Base-by-base conservation (phyloP, 2,888 invertebrate genomes). In the Bellardia pandia region DNA sequence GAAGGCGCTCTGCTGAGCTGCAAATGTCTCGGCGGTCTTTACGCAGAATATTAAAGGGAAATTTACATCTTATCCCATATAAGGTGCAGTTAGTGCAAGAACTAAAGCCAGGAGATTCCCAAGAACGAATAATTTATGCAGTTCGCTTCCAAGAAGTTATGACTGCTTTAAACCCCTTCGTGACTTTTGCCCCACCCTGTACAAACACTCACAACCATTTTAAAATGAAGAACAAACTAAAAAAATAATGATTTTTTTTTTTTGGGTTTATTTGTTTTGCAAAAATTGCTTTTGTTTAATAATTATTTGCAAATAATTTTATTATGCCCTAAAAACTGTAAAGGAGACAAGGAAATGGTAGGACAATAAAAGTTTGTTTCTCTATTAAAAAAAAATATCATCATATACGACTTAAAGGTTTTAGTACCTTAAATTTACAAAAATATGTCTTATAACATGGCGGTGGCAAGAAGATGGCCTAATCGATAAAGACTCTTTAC, bases 291-390 rank as follows among this genome's bases (percentile, higher is more conserved):
- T 69, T 86, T 75, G 48, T 79, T 83, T 75, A 40, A 58, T 79
- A 83, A 83, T 79, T 86, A 79, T 86, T 86, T 86, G 64, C 78
- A 79, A 79, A 82, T 66, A 56, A 79, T 83, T 78, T 74, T 86
- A 48, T 86, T 86, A 78, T 83, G 83, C 86, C 51, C 74, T 40
- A 75, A 58, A 81, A 74, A 74, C 37, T 74, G 45, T 37, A 48
- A 58, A 68, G 66, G 5, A 56, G 48, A 58, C 40, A 53, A 77
- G 60, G 56, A 60, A 45, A 11, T 23, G 33, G 30, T 3, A 16
- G n/a, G 2, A 37, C 40, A n/a, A 14, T 53, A 33, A 66, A 66
- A 40, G 40, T 66, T 42, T 40, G 42, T n/a, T 66, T 66, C 13
- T 11, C 33, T 45, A 60, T 62, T 42, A 56, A 56, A 56, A n/a